These are phyloP conservation scores for Boulengeromyrus knoepffleri DNA, from an alignment of 2,113 vertebrate genomes.

Conservation along the genomic window DNA sequence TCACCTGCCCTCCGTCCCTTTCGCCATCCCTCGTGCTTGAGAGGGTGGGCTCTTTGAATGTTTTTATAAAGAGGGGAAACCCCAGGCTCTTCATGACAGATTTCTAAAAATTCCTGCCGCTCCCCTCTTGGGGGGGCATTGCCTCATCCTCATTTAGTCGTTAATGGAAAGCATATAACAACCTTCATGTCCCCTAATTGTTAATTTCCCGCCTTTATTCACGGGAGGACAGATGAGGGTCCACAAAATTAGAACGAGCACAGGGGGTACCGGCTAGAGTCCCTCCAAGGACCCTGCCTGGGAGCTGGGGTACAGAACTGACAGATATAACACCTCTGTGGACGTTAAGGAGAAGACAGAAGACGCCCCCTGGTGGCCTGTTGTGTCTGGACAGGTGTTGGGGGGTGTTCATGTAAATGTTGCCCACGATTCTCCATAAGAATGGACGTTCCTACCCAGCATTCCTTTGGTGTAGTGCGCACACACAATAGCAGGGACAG, in stretches of 20 bases:
- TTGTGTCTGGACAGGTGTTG: not conserved
- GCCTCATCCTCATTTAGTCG: not conserved
- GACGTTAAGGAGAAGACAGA: not conserved
- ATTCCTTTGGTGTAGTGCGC: not conserved
- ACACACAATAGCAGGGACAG: not conserved
- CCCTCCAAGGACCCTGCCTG: not conserved
- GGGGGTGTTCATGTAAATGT: not conserved
- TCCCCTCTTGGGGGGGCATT: not conserved
- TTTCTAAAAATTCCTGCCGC: not conserved
- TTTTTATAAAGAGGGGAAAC: not conserved
- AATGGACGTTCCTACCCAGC: not conserved
- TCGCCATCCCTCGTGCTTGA: not conserved
- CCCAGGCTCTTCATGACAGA: not conserved
- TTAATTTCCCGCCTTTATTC: not conserved
- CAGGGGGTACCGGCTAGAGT: not conserved
- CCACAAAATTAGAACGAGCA: not conserved
- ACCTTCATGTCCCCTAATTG: not conserved
- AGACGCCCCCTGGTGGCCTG: not conserved
- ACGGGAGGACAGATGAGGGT: not conserved
- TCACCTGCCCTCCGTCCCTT: not conserved
- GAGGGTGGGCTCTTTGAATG: not conserved
- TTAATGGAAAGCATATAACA: conserved; percentile 12
- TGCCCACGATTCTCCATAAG: not conserved
- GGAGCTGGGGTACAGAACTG: not conserved
- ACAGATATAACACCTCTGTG: not conserved